Percentiles rank a stretch among this genome's conserved stretches.
phyloP scores from a whole-genome alignment of 2,113 vertebrate genomes.

The Osmerus mordax region DNA sequence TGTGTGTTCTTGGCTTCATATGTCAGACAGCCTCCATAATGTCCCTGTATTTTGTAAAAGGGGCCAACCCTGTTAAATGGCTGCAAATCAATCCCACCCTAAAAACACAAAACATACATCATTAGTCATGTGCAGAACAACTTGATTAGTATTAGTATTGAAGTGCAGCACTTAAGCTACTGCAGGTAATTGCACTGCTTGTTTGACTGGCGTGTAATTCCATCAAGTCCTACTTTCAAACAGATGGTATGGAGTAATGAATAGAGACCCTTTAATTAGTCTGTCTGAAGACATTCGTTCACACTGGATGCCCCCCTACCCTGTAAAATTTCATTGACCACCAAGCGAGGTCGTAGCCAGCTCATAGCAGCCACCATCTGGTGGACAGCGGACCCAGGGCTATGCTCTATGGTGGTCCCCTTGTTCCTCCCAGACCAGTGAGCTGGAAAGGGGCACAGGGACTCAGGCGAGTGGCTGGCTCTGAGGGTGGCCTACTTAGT shows the following conservation, averaged over 20 bases:
- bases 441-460: background rate
- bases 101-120: no score
- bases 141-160: background rate
- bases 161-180: constrained; percentile 31
- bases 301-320: constrained; percentile 66
- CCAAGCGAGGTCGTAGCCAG: constrained; percentile 62
- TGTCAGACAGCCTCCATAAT: no score
- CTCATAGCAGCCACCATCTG: constrained; percentile 86
- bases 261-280: constrained; percentile 84
- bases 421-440: background rate
- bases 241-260: constrained; percentile 85
- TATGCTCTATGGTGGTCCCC: constrained; percentile 54
- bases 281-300: constrained; percentile 81
- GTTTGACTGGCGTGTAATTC: constrained; percentile 65
- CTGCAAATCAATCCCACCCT: no score
- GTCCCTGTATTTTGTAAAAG: no score
- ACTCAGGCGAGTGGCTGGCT: constrained; percentile 31
- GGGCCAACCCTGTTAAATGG: no score
- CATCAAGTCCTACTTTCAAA: constrained; percentile 70
- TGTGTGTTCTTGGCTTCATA: no score
- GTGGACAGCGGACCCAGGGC: constrained; percentile 74
- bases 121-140: no score
- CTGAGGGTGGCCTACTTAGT: constrained; percentile 40
- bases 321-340: constrained; percentile 77
- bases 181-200: constrained; percentile 57